Base-by-base conservation (phyloP, 2,888 invertebrate genomes). In the Imbricaverruca yamaguchii region DNA sequence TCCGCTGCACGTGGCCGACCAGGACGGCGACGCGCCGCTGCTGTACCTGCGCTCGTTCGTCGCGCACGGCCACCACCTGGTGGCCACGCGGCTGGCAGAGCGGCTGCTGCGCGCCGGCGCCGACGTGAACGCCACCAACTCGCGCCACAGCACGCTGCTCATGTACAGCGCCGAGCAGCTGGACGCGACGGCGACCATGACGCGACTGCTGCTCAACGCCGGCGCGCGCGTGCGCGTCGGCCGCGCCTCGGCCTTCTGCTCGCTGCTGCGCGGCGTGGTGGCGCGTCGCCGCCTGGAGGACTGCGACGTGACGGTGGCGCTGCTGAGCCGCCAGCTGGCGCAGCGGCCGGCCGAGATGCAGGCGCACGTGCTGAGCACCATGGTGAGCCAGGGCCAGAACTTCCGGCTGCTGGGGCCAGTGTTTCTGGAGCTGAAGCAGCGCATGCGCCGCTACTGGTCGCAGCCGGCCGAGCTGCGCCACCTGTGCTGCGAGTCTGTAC, bases 181-280 rank as follows among this genome's bases (percentile, higher is more conserved):
- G 23, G 82, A 81, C 56, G 15, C 59, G 9, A 55, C 80, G 53
- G 67, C 63, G 59, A 56, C 80, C 39, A 69, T 82, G n/a, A 81
- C 79, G 39, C 67, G 81, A 21, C 21, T 69, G 7, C 82, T 82
- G 53, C 81, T 82, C 21, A 81, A 82, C 80, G 74, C 69, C 77
- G 82, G 82, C 55, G 82, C 81, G 57, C 74, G 21, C n/a, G 81
- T 82, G 63, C 82, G 81, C 18, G 61, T 56, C 56, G 53, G 61
- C n/a, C 81, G 78, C 65, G 77, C 77, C 15, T 82, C 82, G 15
- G 82, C 82, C 55, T 82, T 82, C 77, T 80, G 81, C 25, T 80
- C 81, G 82, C 80, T 82, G 55, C 69, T 82, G 21, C 57, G 65
- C 23, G 56, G 63, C 53, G 53, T 81, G 7, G 63, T 82, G 39